Conservation (phyloP, 2,113 vertebrate species). For the Cyanocitta stelleri region DNA sequence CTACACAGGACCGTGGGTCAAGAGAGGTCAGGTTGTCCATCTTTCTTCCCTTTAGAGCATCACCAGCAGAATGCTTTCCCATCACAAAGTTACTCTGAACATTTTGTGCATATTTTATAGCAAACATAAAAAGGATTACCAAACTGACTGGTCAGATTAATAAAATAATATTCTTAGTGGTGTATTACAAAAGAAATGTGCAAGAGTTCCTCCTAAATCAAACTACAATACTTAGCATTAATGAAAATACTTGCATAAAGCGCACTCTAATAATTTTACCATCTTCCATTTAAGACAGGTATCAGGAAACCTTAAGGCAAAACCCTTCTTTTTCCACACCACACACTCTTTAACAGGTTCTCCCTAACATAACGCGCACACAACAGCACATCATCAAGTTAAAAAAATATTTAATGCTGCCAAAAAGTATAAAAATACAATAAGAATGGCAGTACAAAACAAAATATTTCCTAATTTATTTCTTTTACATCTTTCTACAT, state of each 20-base stretch:
- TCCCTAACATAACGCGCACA: slow-evolving; percentile 64
- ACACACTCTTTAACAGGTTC: background rate
- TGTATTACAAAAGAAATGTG: background rate
- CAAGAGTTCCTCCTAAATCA: background rate
- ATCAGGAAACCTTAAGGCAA: background rate
- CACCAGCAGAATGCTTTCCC: background rate
- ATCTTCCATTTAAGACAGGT: background rate
- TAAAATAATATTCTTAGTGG: background rate
- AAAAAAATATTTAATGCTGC: slow-evolving; percentile 89
- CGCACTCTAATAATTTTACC: background rate
- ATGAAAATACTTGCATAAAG: background rate
- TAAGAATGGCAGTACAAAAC: slow-evolving; percentile 80
- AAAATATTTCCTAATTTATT: slow-evolving; percentile 77
- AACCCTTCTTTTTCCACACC: background rate
- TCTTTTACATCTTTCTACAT: slow-evolving; percentile 77
- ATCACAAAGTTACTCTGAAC: background rate
- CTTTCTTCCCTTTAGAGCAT: background rate
- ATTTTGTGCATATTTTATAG: background rate
- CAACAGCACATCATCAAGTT: slow-evolving; percentile 61
- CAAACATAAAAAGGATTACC: background rate
- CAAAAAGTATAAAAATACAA: slow-evolving; percentile 83
- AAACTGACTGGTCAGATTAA: background rate
- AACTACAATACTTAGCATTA: background rate
- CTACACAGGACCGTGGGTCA: rapidly evolving
- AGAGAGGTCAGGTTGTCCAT: background rate